A percentile compares a stretch with the other conserved stretches of the same genome.
phyloP scores from a whole-genome alignment of 2,888 invertebrate genomes.

The Tachystola acroxantha region DNA sequence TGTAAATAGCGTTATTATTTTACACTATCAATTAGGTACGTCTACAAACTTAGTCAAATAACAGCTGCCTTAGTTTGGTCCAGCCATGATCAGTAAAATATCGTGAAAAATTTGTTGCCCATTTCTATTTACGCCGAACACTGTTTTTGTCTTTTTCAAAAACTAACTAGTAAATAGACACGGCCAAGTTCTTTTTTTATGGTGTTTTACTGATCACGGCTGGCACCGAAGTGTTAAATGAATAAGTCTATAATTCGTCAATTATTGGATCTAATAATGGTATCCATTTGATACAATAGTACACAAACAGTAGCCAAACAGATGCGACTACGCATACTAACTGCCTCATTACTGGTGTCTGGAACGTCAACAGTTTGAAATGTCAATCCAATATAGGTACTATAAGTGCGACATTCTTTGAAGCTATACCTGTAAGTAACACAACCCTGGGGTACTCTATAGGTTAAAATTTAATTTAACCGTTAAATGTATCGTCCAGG shows the following conservation, averaged over 20 bases:
- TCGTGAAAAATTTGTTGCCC: too few relatives aligned
- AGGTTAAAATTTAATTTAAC: too few relatives aligned
- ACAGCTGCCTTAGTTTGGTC: too few relatives aligned
- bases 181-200: too few relatives aligned
- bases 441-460: too few relatives aligned
- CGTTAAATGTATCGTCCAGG: too few relatives aligned
- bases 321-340: constrained; percentile 46
- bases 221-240: too few relatives aligned
- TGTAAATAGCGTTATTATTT: constrained; percentile 42
- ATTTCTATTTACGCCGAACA: too few relatives aligned
- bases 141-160: too few relatives aligned
- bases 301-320: constrained; percentile 22
- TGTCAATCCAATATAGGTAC: constrained; percentile 16
- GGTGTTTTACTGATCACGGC: too few relatives aligned
- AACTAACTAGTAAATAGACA: too few relatives aligned
- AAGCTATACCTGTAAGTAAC: constrained; percentile 1
- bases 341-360: constrained; percentile 38
- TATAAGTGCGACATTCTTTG: constrained; percentile 14
- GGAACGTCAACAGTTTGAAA: constrained; percentile 26
- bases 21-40: constrained; percentile 31
- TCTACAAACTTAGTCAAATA: constrained; percentile 8
- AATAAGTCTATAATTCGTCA: background rate
- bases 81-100: too few relatives aligned
- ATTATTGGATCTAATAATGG: constrained; percentile 15
- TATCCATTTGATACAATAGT: constrained; percentile 29